A percentile compares a stretch with the other conserved stretches of the same genome.
Evolutionary conservation across 2,113 vertebrate species (phyloP).

Genomic region (Salvelinus alpinus): DNA sequence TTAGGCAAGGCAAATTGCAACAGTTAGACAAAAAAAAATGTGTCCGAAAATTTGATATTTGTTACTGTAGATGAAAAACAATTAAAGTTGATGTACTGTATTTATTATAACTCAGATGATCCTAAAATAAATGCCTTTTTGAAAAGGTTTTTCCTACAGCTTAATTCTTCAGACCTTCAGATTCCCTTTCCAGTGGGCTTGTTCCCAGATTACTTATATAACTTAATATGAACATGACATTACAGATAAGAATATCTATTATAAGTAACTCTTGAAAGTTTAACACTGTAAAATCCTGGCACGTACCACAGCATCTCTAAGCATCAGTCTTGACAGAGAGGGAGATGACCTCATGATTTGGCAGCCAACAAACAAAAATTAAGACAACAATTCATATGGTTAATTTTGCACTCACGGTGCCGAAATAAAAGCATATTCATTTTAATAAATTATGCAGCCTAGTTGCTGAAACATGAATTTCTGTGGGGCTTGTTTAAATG

Average conservation of each 20-base stretch:
- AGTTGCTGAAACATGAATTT: constrained; percentile 47
- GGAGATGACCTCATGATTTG: neutral
- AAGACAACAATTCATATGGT: constrained; percentile 6
- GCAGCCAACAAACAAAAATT: neutral
- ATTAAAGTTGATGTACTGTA: too few relatives aligned
- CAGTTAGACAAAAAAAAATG: neutral
- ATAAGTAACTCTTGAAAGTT: too few relatives aligned
- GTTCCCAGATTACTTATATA: too few relatives aligned
- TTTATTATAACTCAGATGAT: too few relatives aligned
- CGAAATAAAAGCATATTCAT: constrained; percentile 48
- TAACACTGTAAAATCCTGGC: neutral
- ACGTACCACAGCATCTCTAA: neutral
- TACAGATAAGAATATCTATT: too few relatives aligned
- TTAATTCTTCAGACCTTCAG: too few relatives aligned
- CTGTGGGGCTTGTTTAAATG: constrained; percentile 52
- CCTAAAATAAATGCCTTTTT: too few relatives aligned
- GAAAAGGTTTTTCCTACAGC: too few relatives aligned
- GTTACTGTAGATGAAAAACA: neutral
- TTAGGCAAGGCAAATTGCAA: too few relatives aligned
- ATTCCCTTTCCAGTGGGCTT: too few relatives aligned
- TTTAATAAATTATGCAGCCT: constrained; percentile 44
- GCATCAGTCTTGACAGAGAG: neutral
- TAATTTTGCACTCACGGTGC: constrained; percentile 41
- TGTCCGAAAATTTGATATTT: neutral
- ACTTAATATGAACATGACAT: too few relatives aligned